These are phyloP conservation scores for Rhodinocichla rosea DNA, from an alignment of 2,113 vertebrate genomes.

Conservation along the genomic window DNA sequence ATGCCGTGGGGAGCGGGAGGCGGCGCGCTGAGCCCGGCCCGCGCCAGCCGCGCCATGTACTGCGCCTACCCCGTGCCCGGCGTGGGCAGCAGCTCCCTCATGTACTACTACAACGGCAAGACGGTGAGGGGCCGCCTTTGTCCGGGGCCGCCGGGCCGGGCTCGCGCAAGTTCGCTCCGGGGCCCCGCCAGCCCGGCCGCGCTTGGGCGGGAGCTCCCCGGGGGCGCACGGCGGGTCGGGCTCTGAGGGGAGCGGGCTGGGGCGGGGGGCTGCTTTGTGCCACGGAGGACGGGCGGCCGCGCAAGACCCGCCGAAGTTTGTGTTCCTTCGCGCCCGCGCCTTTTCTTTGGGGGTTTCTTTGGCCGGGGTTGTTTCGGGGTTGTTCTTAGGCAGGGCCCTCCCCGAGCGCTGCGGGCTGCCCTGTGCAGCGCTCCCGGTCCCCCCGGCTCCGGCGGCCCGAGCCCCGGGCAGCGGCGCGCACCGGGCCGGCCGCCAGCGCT, in stretches of 20 bases:
- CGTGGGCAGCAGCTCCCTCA: constrained; percentile 94
- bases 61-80: constrained; percentile 96
- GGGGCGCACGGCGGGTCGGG: background rate
- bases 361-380: background rate
- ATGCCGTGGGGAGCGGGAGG: constrained; percentile 80
- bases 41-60: constrained; percentile 87
- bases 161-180: background rate
- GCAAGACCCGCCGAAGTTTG: background rate
- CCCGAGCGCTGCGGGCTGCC: background rate
- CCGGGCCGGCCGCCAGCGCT: background rate
- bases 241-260: background rate
- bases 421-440: background rate
- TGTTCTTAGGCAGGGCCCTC: background rate
- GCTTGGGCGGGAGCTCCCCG: background rate
- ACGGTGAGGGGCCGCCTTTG: constrained; percentile 85
- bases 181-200: background rate
- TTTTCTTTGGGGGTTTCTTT: background rate
- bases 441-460: background rate
- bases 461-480: background rate
- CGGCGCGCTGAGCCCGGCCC: constrained; percentile 66
- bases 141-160: background rate
- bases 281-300: background rate
- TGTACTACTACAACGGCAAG: constrained; percentile 99
- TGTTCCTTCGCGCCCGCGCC: background rate
- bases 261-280: background rate